A percentile compares a stretch with the other conserved stretches of the same genome.
These are phyloP conservation scores for Adrianichthys oophorus DNA, from an alignment of 2,797 vertebrate genomes.

Conservation along the genomic window DNA sequence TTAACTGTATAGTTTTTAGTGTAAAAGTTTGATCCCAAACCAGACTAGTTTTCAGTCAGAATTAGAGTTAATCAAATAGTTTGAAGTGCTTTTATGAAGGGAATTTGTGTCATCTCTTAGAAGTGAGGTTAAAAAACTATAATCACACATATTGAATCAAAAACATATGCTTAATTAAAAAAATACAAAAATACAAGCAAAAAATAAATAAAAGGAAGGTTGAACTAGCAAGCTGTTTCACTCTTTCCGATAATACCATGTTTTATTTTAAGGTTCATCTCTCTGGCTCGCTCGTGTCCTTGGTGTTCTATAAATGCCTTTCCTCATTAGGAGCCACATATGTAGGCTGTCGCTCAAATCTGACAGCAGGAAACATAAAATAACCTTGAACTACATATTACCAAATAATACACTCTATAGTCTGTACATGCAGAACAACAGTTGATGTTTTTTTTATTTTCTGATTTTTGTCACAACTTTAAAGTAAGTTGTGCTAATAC, in stretches of 20 bases:
- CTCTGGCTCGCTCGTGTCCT: constrained; percentile 63
- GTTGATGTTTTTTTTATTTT: constrained; percentile 3
- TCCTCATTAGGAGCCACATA: constrained; percentile 75
- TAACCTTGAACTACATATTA: constrained; percentile 79
- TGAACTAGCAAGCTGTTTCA: constrained; percentile 52
- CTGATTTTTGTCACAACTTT: not conserved
- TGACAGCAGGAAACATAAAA: constrained; percentile 66
- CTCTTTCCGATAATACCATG: constrained; percentile 67
- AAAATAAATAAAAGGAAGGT: constrained; percentile 24
- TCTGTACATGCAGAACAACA: constrained; percentile 4
- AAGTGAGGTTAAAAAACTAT: too few relatives aligned
- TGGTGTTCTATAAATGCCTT: constrained; percentile 71
- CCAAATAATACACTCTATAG: constrained; percentile 29
- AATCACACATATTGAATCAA: not conserved
- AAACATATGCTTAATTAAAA: constrained; percentile 21
- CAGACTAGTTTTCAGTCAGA: too few relatives aligned
- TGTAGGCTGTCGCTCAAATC: constrained; percentile 74
- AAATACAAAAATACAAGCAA: constrained; percentile 17
- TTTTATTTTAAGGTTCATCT: constrained; percentile 78
- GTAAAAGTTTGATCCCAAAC: too few relatives aligned
- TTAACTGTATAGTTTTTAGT: too few relatives aligned
- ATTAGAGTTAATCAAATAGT: too few relatives aligned
- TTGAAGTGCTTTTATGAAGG: too few relatives aligned
- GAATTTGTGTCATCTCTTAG: too few relatives aligned
- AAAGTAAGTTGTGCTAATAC: not conserved